A percentile compares a stretch with the other conserved stretches of the same genome.
Conservation (phyloP, 2,113 vertebrate genomes). For the Mustela nigripes region DNA sequence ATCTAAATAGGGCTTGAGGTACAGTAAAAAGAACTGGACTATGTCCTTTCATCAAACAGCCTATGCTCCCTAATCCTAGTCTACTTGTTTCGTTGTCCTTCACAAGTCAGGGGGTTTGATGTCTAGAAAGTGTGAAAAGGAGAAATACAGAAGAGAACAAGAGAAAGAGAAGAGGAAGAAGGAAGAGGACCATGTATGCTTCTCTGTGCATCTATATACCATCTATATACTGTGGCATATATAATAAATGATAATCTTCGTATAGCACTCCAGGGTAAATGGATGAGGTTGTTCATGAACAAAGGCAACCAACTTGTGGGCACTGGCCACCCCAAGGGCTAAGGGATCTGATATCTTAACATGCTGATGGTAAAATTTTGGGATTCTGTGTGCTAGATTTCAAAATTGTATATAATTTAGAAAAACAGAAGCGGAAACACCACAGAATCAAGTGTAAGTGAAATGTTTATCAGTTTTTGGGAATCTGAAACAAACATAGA, state of each 20-base stretch:
- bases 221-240: not conserved
- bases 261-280: not conserved
- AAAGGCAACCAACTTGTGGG: not conserved
- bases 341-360: not conserved
- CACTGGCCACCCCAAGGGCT: not conserved
- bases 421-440: constrained; percentile 3
- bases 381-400: not conserved
- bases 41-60: constrained; percentile 30
- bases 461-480: not conserved
- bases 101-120: not conserved
- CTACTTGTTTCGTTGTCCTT: not conserved
- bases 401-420: constrained; percentile 1
- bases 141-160: not conserved
- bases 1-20: constrained; percentile 46
- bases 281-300: not conserved
- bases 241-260: not conserved
- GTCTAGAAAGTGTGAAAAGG: constrained; percentile 6
- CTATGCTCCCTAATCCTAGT: not conserved
- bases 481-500: not conserved
- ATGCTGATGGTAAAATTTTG: not conserved
- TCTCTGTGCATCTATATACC: not conserved
- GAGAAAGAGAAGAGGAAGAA: not conserved
- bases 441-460: not conserved
- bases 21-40: constrained; percentile 3
- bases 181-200: not conserved